Evolutionary conservation across 2,113 vertebrate species (phyloP).

Genomic region (Paracanthobrama guichenoti): DNA sequence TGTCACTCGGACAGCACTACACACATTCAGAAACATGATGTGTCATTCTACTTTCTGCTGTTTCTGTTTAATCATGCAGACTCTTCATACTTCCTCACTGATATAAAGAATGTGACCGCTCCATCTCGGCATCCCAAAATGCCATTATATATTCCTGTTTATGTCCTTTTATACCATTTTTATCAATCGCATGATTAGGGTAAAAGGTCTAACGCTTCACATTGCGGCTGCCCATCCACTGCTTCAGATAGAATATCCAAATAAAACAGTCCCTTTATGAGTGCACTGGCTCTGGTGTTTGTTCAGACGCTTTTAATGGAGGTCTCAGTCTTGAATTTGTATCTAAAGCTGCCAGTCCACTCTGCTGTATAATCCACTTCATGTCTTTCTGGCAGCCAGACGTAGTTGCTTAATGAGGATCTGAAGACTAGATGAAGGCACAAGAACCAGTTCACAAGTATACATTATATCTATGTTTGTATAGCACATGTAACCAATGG

Average conservation of each 20-base stretch:
- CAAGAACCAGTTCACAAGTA: conserved; percentile 19
- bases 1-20: background rate
- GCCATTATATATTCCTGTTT: too few species aligned
- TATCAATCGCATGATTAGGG: background rate
- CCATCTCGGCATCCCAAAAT: background rate
- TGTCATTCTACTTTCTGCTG: conserved; percentile 1
- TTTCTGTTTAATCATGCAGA: background rate
- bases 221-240: background rate
- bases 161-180: too few species aligned
- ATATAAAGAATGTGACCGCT: conserved; percentile 2
- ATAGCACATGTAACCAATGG: conserved; percentile 71
- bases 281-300: background rate
- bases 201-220: background rate
- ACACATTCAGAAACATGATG: background rate
- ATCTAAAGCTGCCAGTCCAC: conserved; percentile 5
- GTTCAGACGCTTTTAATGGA: background rate
- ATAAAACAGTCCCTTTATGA: background rate
- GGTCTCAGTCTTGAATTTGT: conserved; percentile 15
- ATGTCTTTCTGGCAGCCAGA: conserved; percentile 14
- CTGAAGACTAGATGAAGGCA: conserved; percentile 24
- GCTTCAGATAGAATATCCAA: background rate
- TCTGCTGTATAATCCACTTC: conserved; percentile 31
- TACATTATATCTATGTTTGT: conserved; percentile 50
- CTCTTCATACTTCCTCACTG: background rate
- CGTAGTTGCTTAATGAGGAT: background rate